Evolutionary conservation across 2,797 vertebrate species (phyloP), one percentile per base, ranked within the genome.

Genomic region (Alcedo quadribrachys): DNA sequence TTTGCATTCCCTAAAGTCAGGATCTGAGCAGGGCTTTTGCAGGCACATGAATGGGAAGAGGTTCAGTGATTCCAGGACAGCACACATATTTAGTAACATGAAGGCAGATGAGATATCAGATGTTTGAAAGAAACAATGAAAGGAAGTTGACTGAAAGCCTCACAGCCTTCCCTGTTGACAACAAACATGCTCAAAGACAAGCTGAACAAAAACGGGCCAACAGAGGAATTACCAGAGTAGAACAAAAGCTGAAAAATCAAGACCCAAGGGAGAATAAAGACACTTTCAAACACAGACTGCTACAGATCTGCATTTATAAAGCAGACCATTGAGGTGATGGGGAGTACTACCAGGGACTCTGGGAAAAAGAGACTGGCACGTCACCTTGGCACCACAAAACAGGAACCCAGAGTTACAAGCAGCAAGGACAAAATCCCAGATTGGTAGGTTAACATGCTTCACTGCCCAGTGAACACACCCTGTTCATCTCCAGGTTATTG

Each of bases 81-180:
- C 51, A 42, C 55, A 27, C 6, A 1, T 40, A 63, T 61, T 90
- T 58, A 85, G 37, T 40, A 77, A 67, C 65, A 66, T 2, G 33
- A 79, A 5, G 2, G 28, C 35, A 79, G 32, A 66, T 5, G 45
- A 85, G 57, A 88, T 74, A 82, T 85, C 74, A 81, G 46, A 79
- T 87, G 21, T 66, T 83, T 76, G 81, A 86, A 91, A 77, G 24
- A 69, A 92, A 97, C 92, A 95, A 94, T 93, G 87, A 89, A 86
- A 96, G 93, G 82, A 95, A 95, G 83, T 81, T 20, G 18, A 51
- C 60, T 70, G 70, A 88, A 77, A 95, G 81, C 28, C 48, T 95
- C 60, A 42, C 86, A 78, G 75, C 25, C 24, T 58, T 69, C 48
- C 42, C 19, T 0, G 5, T 62, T 58, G 51, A 75, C 73, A 82